These are phyloP conservation scores for Nycticorax nycticorax DNA, from an alignment of 2,113 vertebrate species.

Conservation along the genomic window DNA sequence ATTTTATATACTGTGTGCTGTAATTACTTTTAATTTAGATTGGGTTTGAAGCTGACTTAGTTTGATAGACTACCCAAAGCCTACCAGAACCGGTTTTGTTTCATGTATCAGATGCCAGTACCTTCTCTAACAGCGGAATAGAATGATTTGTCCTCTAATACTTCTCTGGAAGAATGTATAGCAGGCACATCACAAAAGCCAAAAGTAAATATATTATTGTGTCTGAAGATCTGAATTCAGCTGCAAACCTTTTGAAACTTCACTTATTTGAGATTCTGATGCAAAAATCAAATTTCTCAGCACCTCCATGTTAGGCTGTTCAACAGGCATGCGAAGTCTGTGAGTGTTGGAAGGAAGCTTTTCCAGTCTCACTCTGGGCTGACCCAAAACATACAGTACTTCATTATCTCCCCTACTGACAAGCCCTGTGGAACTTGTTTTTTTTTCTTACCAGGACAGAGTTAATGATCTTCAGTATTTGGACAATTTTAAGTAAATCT, in stretches of 20 bases:
- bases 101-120: background rate
- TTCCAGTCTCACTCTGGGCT: background rate
- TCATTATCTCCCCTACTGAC: background rate
- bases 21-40: background rate
- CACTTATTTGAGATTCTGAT: background rate
- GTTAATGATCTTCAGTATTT: background rate
- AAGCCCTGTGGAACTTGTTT: background rate
- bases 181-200: constrained; percentile 4
- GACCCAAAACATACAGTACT: background rate
- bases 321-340: background rate
- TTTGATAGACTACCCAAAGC: background rate
- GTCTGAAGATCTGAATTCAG: background rate
- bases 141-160: background rate
- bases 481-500: background rate
- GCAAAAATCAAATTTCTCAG: background rate
- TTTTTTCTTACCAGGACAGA: background rate
- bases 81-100: background rate
- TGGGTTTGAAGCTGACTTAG: background rate
- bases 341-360: background rate
- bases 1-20: background rate
- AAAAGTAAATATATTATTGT: background rate
- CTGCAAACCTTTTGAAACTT: background rate
- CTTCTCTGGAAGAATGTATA: background rate
- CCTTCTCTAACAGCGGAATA: background rate
- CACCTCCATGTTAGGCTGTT: background rate